Evolutionary conservation across 2,113 vertebrate species (phyloP).

Genomic region (Oriolus oriolus): DNA sequence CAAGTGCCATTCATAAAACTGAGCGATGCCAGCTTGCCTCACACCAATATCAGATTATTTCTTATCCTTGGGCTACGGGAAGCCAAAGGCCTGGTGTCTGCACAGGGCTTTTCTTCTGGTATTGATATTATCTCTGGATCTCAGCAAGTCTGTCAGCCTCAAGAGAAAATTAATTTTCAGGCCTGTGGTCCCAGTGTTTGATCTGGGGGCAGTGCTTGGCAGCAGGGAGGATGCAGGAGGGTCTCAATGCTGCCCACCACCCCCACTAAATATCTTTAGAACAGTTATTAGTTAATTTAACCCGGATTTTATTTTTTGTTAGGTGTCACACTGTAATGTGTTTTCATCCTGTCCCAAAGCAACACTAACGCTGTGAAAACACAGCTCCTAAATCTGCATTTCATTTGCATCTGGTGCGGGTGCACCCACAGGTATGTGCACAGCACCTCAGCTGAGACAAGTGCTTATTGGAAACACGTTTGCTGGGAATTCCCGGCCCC

Average conservation of each 20-base stretch:
- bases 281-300: neutral
- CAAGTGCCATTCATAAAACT: neutral
- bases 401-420: neutral
- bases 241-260: neutral
- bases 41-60: accelerated
- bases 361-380: accelerated
- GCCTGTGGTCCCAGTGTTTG: too few species aligned
- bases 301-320: neutral
- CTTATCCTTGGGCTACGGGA: accelerated
- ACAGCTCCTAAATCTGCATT: neutral
- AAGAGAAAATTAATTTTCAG: neutral
- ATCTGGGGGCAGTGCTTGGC: neutral
- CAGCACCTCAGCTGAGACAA: neutral
- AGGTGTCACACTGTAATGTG: accelerated
- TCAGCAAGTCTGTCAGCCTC: neutral
- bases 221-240: neutral
- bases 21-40: accelerated
- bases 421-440: neutral
- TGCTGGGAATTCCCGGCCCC: neutral
- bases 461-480: neutral
- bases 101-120: neutral
- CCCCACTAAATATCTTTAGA: neutral
- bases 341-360: neutral
- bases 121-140: neutral
- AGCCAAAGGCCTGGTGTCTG: neutral